These are phyloP conservation scores for Clytia hemisphaerica DNA, from an alignment of 30 jellyfish, hydroid and myxozoan species.

Conservation along the genomic window DNA sequence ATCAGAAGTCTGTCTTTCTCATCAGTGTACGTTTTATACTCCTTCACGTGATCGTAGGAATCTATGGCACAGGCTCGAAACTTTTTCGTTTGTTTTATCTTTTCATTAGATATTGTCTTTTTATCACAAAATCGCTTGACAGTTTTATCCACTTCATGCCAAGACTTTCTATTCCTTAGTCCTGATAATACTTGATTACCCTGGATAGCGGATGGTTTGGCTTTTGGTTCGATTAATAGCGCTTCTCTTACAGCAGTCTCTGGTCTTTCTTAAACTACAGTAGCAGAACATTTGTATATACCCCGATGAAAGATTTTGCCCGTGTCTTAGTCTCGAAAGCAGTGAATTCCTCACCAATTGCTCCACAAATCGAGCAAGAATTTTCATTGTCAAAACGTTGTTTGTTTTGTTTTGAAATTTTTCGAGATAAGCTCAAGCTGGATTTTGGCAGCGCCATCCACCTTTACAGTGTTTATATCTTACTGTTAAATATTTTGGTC, in stretches of 20 bases:
- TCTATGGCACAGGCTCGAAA: no score
- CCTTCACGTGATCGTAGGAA: no score
- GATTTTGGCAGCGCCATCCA: background rate
- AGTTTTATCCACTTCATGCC: background rate
- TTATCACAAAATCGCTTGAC: background rate
- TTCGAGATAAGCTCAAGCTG: background rate
- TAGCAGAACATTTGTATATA: background rate
- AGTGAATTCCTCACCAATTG: background rate
- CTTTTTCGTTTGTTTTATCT: no score
- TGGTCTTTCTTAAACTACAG: background rate
- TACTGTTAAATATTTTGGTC: background rate
- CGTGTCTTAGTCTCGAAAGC: background rate
- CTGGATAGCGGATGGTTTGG: background rate
- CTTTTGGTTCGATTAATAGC: background rate
- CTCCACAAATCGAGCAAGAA: background rate
- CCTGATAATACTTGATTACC: no score
- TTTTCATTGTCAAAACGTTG: background rate
- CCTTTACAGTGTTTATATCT: background rate
- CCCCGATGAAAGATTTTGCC: background rate
- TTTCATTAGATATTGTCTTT: no score
- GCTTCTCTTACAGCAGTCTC: background rate
- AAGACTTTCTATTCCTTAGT: background rate
- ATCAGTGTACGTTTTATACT: background rate
- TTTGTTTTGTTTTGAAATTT: background rate
- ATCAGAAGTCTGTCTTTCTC: background rate